A percentile compares a stretch with the other conserved stretches of the same genome.
Conservation (phyloP, 2,113 vertebrate genomes). For the Myanophis thanlyinensis region DNA sequence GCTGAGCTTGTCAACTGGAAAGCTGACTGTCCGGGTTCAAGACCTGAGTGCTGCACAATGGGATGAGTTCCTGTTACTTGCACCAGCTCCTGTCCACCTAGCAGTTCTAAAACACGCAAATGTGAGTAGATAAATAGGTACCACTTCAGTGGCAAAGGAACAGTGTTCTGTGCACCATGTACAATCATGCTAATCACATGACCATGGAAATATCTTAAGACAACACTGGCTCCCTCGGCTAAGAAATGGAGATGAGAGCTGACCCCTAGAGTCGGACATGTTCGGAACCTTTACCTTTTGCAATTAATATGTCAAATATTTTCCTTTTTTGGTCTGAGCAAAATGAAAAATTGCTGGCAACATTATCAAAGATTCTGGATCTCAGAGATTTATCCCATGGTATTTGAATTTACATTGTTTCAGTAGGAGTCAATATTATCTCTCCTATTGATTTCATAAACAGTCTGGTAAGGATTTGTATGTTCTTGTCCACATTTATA, state of each 20-base stretch:
- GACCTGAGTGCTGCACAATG: background rate
- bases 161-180: background rate
- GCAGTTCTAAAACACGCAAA: background rate
- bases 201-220: background rate
- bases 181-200: background rate
- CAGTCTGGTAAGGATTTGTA: background rate
- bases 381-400: background rate
- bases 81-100: background rate
- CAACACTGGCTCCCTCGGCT: background rate
- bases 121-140: background rate
- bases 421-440: background rate
- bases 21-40: background rate
- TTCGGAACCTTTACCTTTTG: background rate
- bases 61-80: background rate
- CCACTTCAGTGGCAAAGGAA: background rate
- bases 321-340: background rate
- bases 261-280: background rate
- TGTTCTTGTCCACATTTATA: background rate
- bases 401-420: background rate
- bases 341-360: background rate
- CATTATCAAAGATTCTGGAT: background rate
- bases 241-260: background rate
- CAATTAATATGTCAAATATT: background rate
- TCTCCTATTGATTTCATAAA: background rate
- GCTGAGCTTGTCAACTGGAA: background rate